phyloP scores from a whole-genome alignment of 2,113 vertebrate genomes.

The Cinclus cinclus region DNA sequence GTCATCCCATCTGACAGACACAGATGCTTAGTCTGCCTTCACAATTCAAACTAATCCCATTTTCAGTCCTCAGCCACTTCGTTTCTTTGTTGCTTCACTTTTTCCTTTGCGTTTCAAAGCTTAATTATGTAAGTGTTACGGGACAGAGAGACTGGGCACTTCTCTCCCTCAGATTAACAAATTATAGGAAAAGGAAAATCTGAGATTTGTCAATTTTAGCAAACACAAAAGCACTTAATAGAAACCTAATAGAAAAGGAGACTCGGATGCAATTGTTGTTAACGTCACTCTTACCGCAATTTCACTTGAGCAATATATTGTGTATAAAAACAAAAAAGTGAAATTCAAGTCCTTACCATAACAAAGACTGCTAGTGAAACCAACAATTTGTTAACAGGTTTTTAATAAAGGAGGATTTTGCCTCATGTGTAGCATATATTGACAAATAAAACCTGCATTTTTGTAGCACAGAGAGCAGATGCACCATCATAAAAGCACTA shows the following conservation, averaged over 20 bases:
- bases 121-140: conserved; percentile 67
- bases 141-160: conserved; percentile 49
- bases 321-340: background rate
- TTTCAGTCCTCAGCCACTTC: conserved; percentile 75
- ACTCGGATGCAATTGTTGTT: background rate
- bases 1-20: conserved; percentile 79
- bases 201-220: background rate
- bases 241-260: background rate
- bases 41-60: conserved; percentile 80
- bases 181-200: conserved; percentile 5
- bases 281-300: background rate
- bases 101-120: conserved; percentile 73
- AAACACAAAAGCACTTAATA: background rate
- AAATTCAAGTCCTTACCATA: background rate
- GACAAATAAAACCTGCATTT: background rate
- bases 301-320: background rate
- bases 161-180: conserved; percentile 66
- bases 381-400: background rate
- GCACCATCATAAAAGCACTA: background rate
- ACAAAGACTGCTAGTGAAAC: background rate
- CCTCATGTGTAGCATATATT: background rate
- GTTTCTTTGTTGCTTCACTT: conserved; percentile 71
- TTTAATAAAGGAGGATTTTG: background rate
- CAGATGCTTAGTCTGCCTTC: conserved; percentile 76
- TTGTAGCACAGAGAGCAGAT: background rate